Percentiles rank a stretch among this genome's conserved stretches.
Evolutionary conservation across 2,113 vertebrate genomes (phyloP).

Genomic region (Lampris incognitus): DNA sequence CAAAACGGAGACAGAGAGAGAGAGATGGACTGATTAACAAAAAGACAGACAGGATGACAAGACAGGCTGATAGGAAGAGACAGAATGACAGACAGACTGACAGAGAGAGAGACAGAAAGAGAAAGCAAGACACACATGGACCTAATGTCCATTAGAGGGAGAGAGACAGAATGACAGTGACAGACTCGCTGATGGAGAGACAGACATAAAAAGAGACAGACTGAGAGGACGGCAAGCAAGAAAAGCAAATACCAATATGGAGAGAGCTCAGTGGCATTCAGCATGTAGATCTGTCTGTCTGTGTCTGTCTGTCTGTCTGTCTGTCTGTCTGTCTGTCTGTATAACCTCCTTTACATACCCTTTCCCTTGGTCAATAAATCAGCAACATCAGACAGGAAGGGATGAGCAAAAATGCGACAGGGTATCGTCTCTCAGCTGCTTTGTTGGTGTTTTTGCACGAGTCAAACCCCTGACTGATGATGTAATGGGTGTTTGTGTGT

Average conservation of each 20-base stretch:
- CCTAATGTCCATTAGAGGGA: not conserved
- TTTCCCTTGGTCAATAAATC: slow-evolving; percentile 7
- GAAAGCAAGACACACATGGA: too few species aligned
- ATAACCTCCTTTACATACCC: not conserved
- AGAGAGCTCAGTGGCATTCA: slow-evolving; percentile 5
- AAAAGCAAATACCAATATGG: not conserved
- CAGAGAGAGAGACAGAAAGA: not conserved
- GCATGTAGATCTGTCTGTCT: not conserved
- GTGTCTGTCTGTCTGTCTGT: slow-evolving; percentile 1
- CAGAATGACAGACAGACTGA: not conserved
- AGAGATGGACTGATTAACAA: slow-evolving; percentile 9
- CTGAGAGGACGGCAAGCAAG: not conserved
- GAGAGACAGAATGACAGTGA: not conserved
- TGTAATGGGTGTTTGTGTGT: not conserved
- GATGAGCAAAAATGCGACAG: slow-evolving; percentile 25
- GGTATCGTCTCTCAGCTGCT: slow-evolving; percentile 7
- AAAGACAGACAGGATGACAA: not conserved
- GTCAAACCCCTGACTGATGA: slow-evolving; percentile 30
- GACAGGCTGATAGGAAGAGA: not conserved
- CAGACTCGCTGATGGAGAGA: slow-evolving; percentile 10
- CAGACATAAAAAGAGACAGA: not conserved
- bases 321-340: not conserved
- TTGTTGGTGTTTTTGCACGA: not conserved
- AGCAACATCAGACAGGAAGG: slow-evolving; percentile 16
- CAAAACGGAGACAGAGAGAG: not conserved